Conservation (phyloP, 2,888 invertebrate species). For the Chirona hameri region DNA sequence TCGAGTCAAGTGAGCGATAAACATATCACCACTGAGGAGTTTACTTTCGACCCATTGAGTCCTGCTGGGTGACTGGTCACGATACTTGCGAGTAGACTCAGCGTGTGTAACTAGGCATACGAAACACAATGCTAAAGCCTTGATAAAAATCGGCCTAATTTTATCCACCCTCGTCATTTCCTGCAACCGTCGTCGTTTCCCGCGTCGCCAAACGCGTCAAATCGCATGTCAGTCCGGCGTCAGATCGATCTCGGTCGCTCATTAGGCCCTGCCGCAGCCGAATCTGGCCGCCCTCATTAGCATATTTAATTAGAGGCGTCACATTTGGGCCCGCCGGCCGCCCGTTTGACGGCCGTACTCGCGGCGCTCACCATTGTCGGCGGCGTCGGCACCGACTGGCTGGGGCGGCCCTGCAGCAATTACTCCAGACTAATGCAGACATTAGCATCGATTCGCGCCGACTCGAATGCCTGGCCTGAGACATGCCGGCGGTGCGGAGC, state of each 20-base stretch:
- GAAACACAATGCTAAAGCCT: no score
- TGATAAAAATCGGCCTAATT: no score
- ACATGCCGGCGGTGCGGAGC: no score
- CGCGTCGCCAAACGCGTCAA: not conserved
- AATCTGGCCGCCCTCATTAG: slow-evolving; percentile 1
- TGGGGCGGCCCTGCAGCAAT: not conserved
- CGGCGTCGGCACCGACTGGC: not conserved
- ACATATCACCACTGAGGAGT: no score
- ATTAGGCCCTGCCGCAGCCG: not conserved
- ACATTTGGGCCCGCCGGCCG: not conserved
- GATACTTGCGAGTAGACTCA: no score
- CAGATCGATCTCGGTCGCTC: not conserved
- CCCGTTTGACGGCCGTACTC: not conserved
- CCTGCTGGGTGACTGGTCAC: no score
- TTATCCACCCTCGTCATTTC: no score
- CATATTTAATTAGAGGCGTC: not conserved
- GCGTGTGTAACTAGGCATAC: no score
- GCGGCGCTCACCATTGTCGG: not conserved
- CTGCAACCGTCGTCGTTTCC: no score
- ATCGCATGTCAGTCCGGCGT: not conserved
- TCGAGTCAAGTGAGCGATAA: no score
- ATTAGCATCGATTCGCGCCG: slow-evolving; percentile 5
- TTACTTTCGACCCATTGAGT: no score
- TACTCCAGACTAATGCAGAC: not conserved
- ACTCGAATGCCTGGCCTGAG: no score